A percentile compares a stretch with the other conserved stretches of the same genome.
Evolutionary conservation across 2,113 vertebrate species (phyloP).

Genomic region (Vulpes lagopus): DNA sequence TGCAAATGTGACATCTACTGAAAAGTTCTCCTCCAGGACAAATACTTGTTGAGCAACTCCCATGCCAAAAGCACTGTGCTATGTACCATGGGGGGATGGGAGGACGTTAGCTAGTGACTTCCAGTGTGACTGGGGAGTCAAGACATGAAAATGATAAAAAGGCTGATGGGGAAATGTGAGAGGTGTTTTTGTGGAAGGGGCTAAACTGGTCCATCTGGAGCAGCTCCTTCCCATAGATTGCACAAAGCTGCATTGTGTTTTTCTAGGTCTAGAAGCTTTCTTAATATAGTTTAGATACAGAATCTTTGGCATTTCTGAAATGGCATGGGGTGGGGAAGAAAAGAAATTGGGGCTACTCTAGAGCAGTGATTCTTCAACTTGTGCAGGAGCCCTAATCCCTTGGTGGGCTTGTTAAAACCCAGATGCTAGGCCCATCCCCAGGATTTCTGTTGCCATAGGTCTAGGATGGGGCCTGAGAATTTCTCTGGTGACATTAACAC

Average conservation of each 20-base stretch:
- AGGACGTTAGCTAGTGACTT: background rate
- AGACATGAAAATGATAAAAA: background rate
- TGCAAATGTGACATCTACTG: background rate
- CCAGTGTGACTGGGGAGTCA: background rate
- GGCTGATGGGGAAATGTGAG: background rate
- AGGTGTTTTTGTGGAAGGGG: background rate
- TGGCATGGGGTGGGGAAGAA: background rate
- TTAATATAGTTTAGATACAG: constrained; percentile 9
- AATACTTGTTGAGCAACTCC: background rate
- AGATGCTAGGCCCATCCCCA: background rate
- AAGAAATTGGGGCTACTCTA: background rate
- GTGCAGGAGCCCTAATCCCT: background rate
- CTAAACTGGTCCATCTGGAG: background rate
- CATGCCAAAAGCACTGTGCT: background rate
- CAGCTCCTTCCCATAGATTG: background rate
- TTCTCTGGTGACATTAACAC: background rate
- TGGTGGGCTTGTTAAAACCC: background rate
- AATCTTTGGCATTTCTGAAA: background rate
- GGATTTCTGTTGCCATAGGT: background rate
- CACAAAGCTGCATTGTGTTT: constrained; percentile 15
- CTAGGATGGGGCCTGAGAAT: background rate
- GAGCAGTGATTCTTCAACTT: background rate
- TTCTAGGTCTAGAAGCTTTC: background rate
- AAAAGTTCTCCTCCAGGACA: background rate
- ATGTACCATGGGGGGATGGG: background rate